These are phyloP conservation scores for Heliangelus exortis DNA, from an alignment of 2,797 vertebrate genomes.

Conservation along the genomic window DNA sequence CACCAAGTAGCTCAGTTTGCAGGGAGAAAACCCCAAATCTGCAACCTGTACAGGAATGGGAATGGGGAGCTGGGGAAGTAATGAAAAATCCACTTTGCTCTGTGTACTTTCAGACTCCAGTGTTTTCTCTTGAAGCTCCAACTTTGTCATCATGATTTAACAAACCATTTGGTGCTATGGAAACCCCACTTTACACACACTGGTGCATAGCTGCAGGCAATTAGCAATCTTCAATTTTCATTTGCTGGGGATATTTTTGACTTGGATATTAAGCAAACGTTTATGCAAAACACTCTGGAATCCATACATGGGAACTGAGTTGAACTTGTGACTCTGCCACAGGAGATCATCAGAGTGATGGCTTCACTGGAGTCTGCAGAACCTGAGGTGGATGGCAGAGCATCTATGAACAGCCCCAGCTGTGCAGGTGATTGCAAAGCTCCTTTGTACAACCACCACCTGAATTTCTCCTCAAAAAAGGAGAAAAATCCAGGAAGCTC, in stretches of 20 bases:
- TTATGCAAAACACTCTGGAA: slow-evolving; percentile 12
- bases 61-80: not conserved
- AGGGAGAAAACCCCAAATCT: not conserved
- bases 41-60: not conserved
- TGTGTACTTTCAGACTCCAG: accelerated
- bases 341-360: not conserved
- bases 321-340: not conserved
- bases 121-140: not conserved
- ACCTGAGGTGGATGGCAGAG: accelerated
- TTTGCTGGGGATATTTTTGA: slow-evolving; percentile 43
- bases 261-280: not conserved
- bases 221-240: not conserved
- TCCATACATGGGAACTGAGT: not conserved
- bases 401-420: not conserved
- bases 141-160: not conserved
- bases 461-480: not conserved
- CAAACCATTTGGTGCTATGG: not conserved
- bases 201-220: not conserved
- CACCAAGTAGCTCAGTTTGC: not conserved
- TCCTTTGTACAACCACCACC: not conserved
- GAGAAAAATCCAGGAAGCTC: no score
- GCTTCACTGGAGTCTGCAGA: not conserved
- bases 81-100: accelerated
- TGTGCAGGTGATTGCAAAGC: accelerated
- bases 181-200: not conserved